phyloP scores from a whole-genome alignment of 2,888 invertebrate species.

The Ashinkailepas kermadecensis region DNA sequence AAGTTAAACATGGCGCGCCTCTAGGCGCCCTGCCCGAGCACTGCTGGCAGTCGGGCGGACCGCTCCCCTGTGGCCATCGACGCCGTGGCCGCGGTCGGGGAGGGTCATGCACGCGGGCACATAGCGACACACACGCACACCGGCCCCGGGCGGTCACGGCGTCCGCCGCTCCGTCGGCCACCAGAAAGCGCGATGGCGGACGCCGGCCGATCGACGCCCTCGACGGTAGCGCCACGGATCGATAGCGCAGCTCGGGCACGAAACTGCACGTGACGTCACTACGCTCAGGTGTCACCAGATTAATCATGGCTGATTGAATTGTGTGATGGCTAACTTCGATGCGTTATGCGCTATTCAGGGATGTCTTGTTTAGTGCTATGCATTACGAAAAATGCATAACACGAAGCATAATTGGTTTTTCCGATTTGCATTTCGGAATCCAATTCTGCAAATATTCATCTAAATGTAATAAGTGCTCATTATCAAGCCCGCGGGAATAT shows the following conservation, averaged over 20 bases:
- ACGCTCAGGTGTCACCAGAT: neutral
- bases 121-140: neutral
- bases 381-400: too few relatives aligned
- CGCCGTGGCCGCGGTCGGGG: neutral
- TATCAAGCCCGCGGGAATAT: too few relatives aligned
- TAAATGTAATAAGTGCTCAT: too few relatives aligned
- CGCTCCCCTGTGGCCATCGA: neutral
- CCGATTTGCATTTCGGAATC: too few relatives aligned
- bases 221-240: constrained; percentile 5
- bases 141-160: neutral
- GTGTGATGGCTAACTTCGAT: too few relatives aligned
- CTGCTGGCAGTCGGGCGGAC: neutral
- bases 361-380: too few relatives aligned
- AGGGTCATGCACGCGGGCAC: neutral
- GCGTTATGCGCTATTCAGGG: too few relatives aligned
- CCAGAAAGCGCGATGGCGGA: constrained; percentile 5
- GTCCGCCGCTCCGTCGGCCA: neutral
- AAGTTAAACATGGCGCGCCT: constrained; percentile 43
- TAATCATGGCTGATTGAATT: constrained; percentile 6
- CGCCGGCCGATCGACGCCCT: neutral
- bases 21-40: neutral
- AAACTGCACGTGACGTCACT: neutral
- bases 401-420: too few relatives aligned
- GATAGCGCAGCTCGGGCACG: neutral
- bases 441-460: too few relatives aligned